A percentile compares a stretch with the other conserved stretches of the same genome.
Evolutionary conservation across 2,113 vertebrate species (phyloP).

Genomic region (Eptatretus burgeri): DNA sequence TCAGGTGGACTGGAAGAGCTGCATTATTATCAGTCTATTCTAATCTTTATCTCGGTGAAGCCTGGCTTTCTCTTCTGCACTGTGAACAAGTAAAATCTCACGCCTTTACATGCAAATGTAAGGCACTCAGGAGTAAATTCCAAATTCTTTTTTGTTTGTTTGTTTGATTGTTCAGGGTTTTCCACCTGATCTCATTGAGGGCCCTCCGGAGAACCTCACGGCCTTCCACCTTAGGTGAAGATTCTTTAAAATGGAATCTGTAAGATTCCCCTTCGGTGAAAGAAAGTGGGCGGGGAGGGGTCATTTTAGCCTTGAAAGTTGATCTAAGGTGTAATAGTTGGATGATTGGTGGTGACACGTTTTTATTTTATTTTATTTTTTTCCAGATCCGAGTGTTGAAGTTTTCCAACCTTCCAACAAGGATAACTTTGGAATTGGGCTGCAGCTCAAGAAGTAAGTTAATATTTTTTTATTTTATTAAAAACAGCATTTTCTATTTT

Average conservation of each 20-base stretch:
- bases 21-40: no score
- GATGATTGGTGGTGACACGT: neutral
- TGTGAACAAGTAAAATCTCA: no score
- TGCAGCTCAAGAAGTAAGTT: slow-evolving; percentile 87
- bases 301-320: neutral
- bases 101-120: no score
- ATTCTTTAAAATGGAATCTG: neutral
- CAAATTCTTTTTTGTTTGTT: no score
- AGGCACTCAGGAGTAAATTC: no score
- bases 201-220: neutral
- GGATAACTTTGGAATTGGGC: slow-evolving; percentile 72
- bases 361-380: slow-evolving; percentile 12
- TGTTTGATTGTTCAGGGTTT: no score
- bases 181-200: rapidly evolving
- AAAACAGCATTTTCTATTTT: no score
- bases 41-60: no score
- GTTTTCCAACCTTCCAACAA: slow-evolving; percentile 96
- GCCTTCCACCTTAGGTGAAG: neutral
- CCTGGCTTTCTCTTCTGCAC: no score
- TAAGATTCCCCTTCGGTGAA: neutral
- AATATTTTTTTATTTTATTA: neutral
- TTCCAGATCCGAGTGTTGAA: slow-evolving; percentile 67
- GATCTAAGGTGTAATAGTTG: neutral
- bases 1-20: no score
- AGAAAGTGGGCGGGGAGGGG: neutral